Base-by-base conservation (phyloP, 2,797 vertebrate genomes). In the Eulemur albifrons region DNA sequence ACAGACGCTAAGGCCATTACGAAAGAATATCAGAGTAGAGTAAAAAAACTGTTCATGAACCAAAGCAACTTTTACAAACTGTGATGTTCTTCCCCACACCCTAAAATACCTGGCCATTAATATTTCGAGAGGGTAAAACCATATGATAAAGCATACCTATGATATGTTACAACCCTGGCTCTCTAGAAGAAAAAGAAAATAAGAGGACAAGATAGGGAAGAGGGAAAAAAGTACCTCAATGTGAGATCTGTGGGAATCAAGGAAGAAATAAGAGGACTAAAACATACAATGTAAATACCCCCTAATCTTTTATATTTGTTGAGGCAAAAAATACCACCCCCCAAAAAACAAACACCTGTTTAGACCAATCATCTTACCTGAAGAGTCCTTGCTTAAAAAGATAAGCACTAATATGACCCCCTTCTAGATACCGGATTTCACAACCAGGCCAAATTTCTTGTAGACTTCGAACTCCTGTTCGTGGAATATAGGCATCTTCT, bases 371-470 rank as follows among this genome's bases (percentile, higher is more conserved):
- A 54, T 73, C 96, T 98, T 97, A 99, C 99, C 99, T 99, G 98
- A 99, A 99, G 77, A 99, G 97, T 57, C 99, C 99, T 98, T 99
- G 99, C 98, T 99, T 99, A 95, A 99, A 99, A 92, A 99, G 99
- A 97, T 99, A 99, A 75, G 99, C 99, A 95, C 99, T 99, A 98
- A 99, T 96, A 97, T 99, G 99, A 95, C 99, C 99, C 84, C 99
- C 99, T 30, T 99, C 99, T 95, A 99, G 98, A 95, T 99, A 99
- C 23, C 99, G 97, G 88, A 99, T 98, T 98, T 99, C 99, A 99
- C 99, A 99, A 1, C 99, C 99, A 0, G 99, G 99, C 99, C 99
- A 99, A 93, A 99, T 99, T 98, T 99, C 99, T 95, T 99, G 99
- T 77, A 99, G 99, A 96, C 99, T 99, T 73, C 99, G 99, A 82